Conservation (phyloP, 1,140 invertebrate species). For the Anastatus disparis region DNA sequence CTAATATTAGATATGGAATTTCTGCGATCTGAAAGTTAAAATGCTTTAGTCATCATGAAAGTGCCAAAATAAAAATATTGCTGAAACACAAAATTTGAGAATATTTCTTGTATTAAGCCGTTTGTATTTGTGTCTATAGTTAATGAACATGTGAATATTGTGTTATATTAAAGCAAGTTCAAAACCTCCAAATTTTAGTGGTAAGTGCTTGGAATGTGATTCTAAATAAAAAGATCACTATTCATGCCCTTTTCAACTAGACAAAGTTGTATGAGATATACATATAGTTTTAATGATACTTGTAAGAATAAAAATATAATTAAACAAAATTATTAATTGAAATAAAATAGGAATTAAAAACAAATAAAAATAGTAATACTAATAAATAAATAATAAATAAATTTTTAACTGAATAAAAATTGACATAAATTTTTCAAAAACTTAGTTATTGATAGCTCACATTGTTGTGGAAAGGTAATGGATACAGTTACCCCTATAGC, state of each 20-base stretch:
- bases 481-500: slow-evolving; percentile 37
- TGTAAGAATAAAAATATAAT: slow-evolving; percentile 40
- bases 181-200: slow-evolving; percentile 39
- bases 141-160: not conserved
- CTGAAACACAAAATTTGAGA: not conserved
- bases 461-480: slow-evolving; percentile 52
- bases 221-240: not conserved
- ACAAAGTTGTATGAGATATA: slow-evolving; percentile 50
- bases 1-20: no score
- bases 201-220: slow-evolving; percentile 43
- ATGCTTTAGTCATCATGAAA: slow-evolving; percentile 51
- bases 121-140: not conserved
- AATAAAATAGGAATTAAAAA: no score
- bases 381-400: no score
- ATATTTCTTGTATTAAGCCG: slow-evolving; percentile 45
- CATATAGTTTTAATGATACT: slow-evolving; percentile 43
- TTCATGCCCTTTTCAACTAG: slow-evolving; percentile 26
- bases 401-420: slow-evolving; percentile 17
- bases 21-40: not conserved
- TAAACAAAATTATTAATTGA: not conserved
- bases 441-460: slow-evolving; percentile 45
- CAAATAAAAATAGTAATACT: no score
- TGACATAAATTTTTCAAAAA: not conserved
- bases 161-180: slow-evolving; percentile 32
- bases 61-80: slow-evolving; percentile 26